A percentile compares a stretch with the other conserved stretches of the same genome.
Evolutionary conservation across 1,140 invertebrate genomes (phyloP).

Genomic region (Physella acuta): DNA sequence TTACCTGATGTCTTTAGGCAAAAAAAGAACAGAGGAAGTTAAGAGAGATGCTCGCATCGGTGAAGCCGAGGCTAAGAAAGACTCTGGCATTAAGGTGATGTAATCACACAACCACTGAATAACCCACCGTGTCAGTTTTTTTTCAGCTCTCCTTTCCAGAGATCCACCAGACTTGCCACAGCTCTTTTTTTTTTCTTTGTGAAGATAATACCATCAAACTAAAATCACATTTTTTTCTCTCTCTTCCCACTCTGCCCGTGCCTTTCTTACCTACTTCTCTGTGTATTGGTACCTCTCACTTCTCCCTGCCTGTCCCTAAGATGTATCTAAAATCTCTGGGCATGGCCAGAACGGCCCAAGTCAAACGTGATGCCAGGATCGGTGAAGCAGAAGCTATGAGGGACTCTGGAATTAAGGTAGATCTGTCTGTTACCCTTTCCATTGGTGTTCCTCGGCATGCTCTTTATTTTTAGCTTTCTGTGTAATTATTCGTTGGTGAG

Average conservation of each 20-base stretch:
- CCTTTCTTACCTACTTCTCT: background rate
- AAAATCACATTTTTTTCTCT: background rate
- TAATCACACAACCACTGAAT: background rate
- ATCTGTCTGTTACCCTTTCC: no score
- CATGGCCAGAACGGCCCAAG: constrained; percentile 93
- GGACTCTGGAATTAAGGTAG: constrained; percentile 58
- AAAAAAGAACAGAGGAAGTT: constrained; percentile 94
- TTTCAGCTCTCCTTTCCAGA: no score
- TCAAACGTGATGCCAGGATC: constrained; percentile 92
- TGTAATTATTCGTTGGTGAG: no score
- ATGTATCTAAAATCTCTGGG: constrained; percentile 93
- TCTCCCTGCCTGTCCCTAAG: constrained; percentile 60
- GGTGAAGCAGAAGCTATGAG: constrained; percentile 86
- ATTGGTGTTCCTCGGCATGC: no score
- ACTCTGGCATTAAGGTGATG: constrained; percentile 56
- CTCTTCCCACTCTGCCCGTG: background rate
- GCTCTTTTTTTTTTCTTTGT: no score
- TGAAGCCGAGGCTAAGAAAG: constrained; percentile 80
- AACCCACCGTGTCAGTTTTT: background rate
- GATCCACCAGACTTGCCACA: no score
- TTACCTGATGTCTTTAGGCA: constrained; percentile 90
- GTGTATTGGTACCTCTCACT: background rate
- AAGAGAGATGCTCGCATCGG: constrained; percentile 94
- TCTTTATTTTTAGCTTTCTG: no score
- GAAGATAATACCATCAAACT: background rate